Evolutionary conservation across 2,888 invertebrate species (phyloP).

Genomic region (Hoplodrina blanda): DNA sequence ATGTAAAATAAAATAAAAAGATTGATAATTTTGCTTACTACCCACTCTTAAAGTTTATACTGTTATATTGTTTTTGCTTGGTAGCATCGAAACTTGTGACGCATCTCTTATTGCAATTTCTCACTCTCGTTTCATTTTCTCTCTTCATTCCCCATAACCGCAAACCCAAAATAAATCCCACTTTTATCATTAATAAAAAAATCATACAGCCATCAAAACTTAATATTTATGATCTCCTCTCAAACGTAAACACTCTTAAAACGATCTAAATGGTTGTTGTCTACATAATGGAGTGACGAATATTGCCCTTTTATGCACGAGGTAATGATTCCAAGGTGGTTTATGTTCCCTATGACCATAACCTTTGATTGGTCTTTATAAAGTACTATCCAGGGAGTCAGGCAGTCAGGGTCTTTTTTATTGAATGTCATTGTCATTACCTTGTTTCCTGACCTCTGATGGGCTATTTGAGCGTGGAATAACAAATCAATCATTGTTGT

Average conservation of each 20-base stretch:
- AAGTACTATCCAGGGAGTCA: no score
- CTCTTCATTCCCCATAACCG: constrained; percentile 17
- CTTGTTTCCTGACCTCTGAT: constrained; percentile 45
- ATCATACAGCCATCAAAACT: constrained; percentile 65
- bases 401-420: constrained; percentile 49
- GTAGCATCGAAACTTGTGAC: no score
- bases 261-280: constrained; percentile 71
- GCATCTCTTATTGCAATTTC: not conserved
- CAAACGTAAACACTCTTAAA: constrained; percentile 66
- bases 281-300: constrained; percentile 73
- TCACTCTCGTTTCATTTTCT: not conserved
- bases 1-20: no score
- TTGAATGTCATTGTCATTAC: constrained; percentile 44
- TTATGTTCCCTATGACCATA: constrained; percentile 50
- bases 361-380: constrained; percentile 59
- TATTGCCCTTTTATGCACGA: constrained; percentile 68
- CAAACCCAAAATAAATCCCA: constrained; percentile 38
- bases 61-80: no score
- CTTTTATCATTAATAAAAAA: constrained; percentile 64
- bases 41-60: no score
- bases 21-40: no score
- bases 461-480: constrained; percentile 16
- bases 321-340: constrained; percentile 73
- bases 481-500: constrained; percentile 38
- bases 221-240: constrained; percentile 62